Conservation (phyloP, 2,113 vertebrate species). For the Gymnorhina tibicen region DNA sequence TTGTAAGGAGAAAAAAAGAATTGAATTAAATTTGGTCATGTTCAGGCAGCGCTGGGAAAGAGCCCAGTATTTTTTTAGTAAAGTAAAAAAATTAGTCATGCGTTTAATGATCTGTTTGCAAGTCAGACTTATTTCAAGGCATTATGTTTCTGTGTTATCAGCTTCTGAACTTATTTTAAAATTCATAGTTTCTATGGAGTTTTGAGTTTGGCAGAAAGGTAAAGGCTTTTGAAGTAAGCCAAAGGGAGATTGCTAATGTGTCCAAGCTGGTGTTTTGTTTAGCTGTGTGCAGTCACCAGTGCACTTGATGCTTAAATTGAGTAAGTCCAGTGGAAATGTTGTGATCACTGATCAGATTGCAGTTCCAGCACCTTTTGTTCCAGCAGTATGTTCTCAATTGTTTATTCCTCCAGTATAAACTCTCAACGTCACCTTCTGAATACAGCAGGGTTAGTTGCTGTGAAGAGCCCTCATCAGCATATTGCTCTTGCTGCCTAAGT, state of each 20-base stretch:
- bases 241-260: not conserved
- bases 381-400: slow-evolving; percentile 6
- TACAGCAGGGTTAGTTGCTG: not conserved
- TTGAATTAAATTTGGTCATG: slow-evolving; percentile 15
- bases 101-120: slow-evolving; percentile 23
- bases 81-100: slow-evolving; percentile 39
- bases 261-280: not conserved
- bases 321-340: slow-evolving; percentile 10
- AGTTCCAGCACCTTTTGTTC: slow-evolving; percentile 39
- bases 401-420: slow-evolving; percentile 31
- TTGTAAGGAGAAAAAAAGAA: slow-evolving; percentile 7
- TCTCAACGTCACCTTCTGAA: slow-evolving; percentile 5
- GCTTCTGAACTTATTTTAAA: not conserved
- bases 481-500: slow-evolving; percentile 10
- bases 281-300: not conserved
- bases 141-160: not conserved
- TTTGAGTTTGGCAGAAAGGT: not conserved
- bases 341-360: not conserved
- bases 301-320: not conserved
- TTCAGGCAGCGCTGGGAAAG: slow-evolving; percentile 23
- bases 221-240: not conserved
- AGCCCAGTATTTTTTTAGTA: slow-evolving; percentile 39
- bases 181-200: not conserved
- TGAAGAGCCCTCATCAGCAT: slow-evolving; percentile 33
- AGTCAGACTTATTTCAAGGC: not conserved